Base-by-base conservation (phyloP, 2,113 vertebrate species). In the Turnix velox region DNA sequence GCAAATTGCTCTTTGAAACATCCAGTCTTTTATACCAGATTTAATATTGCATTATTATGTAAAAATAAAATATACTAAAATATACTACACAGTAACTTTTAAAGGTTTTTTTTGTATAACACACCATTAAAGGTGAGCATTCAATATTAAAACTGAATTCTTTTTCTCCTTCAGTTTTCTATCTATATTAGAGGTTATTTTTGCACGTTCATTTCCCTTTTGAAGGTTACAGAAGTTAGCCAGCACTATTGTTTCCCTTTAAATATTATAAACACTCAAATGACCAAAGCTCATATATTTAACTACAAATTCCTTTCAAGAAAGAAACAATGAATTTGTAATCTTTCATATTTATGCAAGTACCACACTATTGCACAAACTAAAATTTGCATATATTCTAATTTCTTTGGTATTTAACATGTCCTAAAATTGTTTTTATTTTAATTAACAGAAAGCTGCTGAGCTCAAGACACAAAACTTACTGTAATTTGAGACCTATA, bases 281-380 rank as follows among this genome's bases (percentile, higher is more conserved):
- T n/a, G 17, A 54, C 0, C 0, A 3, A 63, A 54, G 2, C 3
- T 16, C 31, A 55, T 2, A 11, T 7, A 59, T 17, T 22, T 28
- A 45, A 77, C 5, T 3, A 62, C 77, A 79, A 77, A 66, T 12
- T 66, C 15, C 11, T 54, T 87, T 37, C 13, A 61, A 84, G 71
- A 24, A 1, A 40, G 18, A 91, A 62, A 57, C 39, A 91, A 67
- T 55, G 86, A 45, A 35, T 85, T 90, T 25, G 28, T 35, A 30
- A 42, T 27, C 13, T 59, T 72, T 45, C 51, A n/a, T 7, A 72
- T 2, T n/a, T 7, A 16, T 46, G 18, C 35, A 63, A 55, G 35
- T 25, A 55, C 1, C 46, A 5, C 33, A 71, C n/a, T 28, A 78
- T 1, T 27, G 23, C 12, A 62, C 9, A 68, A 43, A 72, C 39